phyloP scores from a whole-genome alignment of 2,888 invertebrate species.

The Fabriciana adippe region DNA sequence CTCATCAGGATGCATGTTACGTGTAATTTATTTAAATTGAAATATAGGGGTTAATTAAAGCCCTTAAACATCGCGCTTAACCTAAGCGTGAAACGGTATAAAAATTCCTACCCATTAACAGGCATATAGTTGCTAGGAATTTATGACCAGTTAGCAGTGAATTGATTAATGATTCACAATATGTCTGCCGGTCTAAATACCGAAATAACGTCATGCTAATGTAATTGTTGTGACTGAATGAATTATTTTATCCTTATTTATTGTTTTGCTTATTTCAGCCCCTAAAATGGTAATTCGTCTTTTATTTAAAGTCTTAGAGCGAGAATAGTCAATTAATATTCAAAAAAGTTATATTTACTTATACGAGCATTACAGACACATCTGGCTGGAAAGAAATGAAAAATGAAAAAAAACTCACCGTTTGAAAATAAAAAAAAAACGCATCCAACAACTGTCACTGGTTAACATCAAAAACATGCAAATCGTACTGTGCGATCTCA shows the following conservation, averaged over 20 bases:
- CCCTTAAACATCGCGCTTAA: constrained; percentile 9
- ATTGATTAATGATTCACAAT: constrained; percentile 55
- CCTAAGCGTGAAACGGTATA: constrained; percentile 13
- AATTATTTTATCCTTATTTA: constrained; percentile 39
- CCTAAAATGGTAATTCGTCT: background rate
- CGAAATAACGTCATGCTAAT: constrained; percentile 47
- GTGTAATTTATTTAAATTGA: constrained; percentile 12
- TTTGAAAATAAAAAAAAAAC: constrained; percentile 29
- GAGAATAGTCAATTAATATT: too few species aligned
- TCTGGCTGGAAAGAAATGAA: background rate
- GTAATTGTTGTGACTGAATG: constrained; percentile 35
- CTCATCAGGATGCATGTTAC: background rate
- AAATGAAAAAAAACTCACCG: constrained; percentile 27
- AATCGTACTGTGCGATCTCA: constrained; percentile 23
- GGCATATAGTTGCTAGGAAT: constrained; percentile 41
- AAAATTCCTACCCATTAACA: constrained; percentile 26
- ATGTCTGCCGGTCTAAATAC: constrained; percentile 49
- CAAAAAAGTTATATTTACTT: background rate
- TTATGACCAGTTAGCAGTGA: constrained; percentile 48
- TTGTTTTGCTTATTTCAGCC: constrained; percentile 27
- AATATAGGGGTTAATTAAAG: constrained; percentile 18
- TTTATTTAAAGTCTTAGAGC: too few species aligned
- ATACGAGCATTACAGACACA: background rate
- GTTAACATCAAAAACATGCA: constrained; percentile 51
- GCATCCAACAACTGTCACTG: constrained; percentile 75